Percentiles rank a stretch among this genome's conserved stretches.
Conservation (phyloP, 1,140 invertebrate genomes). For the Lanistes nyassanus region DNA sequence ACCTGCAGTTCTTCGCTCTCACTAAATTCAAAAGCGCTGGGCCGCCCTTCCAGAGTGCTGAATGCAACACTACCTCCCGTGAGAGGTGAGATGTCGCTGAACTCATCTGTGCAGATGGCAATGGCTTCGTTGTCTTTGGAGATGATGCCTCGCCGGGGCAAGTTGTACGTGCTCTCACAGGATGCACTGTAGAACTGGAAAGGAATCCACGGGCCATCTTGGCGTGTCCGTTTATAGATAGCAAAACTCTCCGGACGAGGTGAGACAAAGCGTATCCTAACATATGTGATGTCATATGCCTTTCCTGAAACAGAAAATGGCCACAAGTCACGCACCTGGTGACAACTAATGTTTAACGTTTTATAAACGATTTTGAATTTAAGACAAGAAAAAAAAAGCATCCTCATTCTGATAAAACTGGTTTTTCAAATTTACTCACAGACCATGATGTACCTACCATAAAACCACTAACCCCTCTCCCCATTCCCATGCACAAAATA, state of each 20-base stretch:
- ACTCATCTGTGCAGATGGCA: conserved; percentile 94
- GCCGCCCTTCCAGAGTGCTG: conserved; percentile 93
- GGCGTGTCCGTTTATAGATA: conserved; percentile 86
- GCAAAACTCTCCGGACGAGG: conserved; percentile 97
- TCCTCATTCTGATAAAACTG: background rate
- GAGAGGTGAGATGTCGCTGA: conserved; percentile 96
- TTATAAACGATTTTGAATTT: too few relatives aligned
- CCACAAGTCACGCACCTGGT: background rate
- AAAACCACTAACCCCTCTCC: too few relatives aligned
- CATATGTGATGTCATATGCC: conserved; percentile 96
- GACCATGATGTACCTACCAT: too few relatives aligned
- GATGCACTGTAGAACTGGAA: conserved; percentile 97
- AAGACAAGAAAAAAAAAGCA: background rate
- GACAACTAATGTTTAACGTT: too few relatives aligned
- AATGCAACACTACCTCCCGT: conserved; percentile 96
- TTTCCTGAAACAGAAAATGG: conserved; percentile 79
- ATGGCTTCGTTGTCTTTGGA: conserved; percentile 77
- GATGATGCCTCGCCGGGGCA: conserved; percentile 75
- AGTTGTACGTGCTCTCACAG: conserved; percentile 88
- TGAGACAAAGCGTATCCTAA: conserved; percentile 91
- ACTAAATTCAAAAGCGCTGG: conserved; percentile 91
- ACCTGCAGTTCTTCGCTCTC: conserved; percentile 89
- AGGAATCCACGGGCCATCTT: conserved; percentile 88
- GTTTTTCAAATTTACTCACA: too few relatives aligned
- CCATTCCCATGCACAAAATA: too few relatives aligned